Evolutionary conservation across 2,888 invertebrate species (phyloP), one percentile per base, ranked within the genome.

Genomic region (Clivina fossor): DNA sequence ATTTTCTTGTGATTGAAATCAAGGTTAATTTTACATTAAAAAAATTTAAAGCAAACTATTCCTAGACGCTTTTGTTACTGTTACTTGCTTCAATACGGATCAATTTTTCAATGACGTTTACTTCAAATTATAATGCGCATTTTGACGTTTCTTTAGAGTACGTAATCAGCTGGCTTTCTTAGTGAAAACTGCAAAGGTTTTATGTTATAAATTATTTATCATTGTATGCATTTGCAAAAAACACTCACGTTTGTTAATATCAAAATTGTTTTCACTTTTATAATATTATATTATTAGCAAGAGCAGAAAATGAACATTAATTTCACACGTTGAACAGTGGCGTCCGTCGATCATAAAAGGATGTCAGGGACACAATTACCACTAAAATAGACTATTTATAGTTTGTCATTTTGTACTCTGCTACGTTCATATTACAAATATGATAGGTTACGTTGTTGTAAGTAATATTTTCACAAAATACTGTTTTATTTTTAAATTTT

Each of bases 41-140:
- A 35, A 53, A 33, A 46, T 46, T 46, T 30, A 40, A 30, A 40
- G 30, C 19, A 28, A 30, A 40, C 16, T 51, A 41, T 51, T 43
- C 35, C 51, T 22, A 19, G 33, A 40, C 33, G 35, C 18, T 13
- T 47, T 47, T 46, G 28, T 35, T 37, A 33, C 55, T 55, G 47
- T 30, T 46, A 20, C 55, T 55, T 55, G 40, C 38, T 55, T 55
- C 46, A 47, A 43, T 32, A 19, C 55, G 55, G 47, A 55, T 47
- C 46, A 47, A 47, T 47, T 55, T 47, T 38, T 55, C 47, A 55
- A 55, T 51, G 51, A 51, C 51, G 51, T 51, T 55, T 47, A 47
- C 47, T 30, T 46, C 44, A 37, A 40, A 55, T 40, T 38, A 43
- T 55, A 55, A 40, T 55, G 47, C 55, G 55, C 55, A 55, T 55